phyloP scores from a whole-genome alignment of 2,888 invertebrate species.

The Phortica magna region DNA sequence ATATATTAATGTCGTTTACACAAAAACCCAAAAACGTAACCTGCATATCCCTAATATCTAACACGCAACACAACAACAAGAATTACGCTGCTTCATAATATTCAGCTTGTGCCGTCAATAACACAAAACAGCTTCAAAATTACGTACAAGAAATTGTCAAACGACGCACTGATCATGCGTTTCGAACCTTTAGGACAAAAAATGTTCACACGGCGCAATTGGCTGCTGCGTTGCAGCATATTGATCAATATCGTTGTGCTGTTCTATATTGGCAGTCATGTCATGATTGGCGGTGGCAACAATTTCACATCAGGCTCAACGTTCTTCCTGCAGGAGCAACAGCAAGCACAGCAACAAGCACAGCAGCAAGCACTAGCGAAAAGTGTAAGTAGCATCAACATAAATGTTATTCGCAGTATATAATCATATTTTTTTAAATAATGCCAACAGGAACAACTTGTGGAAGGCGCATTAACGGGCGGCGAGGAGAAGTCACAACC shows the following conservation, averaged over 20 bases:
- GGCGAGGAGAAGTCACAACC: conserved; percentile 62
- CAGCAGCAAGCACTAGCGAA: conserved; percentile 51
- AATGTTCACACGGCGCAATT: conserved; percentile 82
- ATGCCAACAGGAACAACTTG: conserved; percentile 50
- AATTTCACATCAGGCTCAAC: conserved; percentile 73
- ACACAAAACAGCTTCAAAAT: conserved; percentile 52
- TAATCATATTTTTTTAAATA: not conserved
- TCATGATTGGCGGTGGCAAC: conserved; percentile 78
- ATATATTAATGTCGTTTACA: conserved; percentile 21
- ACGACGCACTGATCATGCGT: conserved; percentile 60
- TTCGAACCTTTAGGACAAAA: conserved; percentile 74
- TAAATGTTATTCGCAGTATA: not conserved
- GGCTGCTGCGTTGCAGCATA: conserved; percentile 86
- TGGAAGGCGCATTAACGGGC: conserved; percentile 42
- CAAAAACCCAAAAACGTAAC: conserved; percentile 8
- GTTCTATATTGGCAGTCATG: conserved; percentile 85
- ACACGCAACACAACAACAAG: conserved; percentile 8
- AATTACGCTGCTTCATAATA: not conserved
- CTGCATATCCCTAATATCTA: not conserved
- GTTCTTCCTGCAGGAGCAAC: conserved; percentile 75
- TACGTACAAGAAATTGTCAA: conserved; percentile 35
- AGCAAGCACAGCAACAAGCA: conserved; percentile 53
- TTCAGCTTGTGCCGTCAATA: not conserved
- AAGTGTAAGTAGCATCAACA: conserved; percentile 47
- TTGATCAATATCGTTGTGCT: conserved; percentile 86